Evolutionary conservation across 2,113 vertebrate species (phyloP).

Genomic region (Choloepus hoffmanni): DNA sequence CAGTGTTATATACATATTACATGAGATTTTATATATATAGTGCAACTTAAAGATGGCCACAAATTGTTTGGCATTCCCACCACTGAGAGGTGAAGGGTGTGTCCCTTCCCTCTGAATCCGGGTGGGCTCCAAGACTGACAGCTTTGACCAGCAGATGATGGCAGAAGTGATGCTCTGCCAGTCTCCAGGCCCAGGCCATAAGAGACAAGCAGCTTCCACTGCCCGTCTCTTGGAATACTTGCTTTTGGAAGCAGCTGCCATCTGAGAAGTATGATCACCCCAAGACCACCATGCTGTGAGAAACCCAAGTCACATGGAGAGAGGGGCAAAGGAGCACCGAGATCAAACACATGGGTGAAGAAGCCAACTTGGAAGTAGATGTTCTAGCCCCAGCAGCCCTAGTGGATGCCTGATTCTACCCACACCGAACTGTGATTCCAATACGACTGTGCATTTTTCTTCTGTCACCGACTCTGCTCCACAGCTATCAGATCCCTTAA

Average conservation of each 20-base stretch:
- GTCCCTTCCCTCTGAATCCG: not conserved
- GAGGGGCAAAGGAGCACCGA: not conserved
- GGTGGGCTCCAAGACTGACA: not conserved
- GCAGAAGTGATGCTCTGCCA: not conserved
- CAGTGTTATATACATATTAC: constrained; percentile 1
- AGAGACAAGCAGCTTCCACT: not conserved
- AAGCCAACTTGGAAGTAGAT: not conserved
- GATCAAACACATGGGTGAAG: not conserved
- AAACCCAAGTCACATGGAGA: not conserved
- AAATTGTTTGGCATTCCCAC: not conserved
- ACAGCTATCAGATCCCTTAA: too few relatives aligned
- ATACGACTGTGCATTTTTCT: too few relatives aligned
- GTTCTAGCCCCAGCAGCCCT: not conserved
- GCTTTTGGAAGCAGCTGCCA: constrained; percentile 6
- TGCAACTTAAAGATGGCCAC: not conserved
- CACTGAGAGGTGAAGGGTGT: not conserved
- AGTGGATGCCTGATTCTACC: not conserved
- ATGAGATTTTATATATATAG: not conserved
- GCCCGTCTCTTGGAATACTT: not conserved
- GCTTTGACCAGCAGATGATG: not conserved
- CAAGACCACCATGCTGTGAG: not conserved
- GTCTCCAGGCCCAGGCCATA: too few relatives aligned
- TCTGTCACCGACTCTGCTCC: too few relatives aligned
- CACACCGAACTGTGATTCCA: too few relatives aligned
- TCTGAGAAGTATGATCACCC: not conserved